Evolutionary conservation across 2,113 vertebrate genomes (phyloP).

Genomic region (Bucco capensis): DNA sequence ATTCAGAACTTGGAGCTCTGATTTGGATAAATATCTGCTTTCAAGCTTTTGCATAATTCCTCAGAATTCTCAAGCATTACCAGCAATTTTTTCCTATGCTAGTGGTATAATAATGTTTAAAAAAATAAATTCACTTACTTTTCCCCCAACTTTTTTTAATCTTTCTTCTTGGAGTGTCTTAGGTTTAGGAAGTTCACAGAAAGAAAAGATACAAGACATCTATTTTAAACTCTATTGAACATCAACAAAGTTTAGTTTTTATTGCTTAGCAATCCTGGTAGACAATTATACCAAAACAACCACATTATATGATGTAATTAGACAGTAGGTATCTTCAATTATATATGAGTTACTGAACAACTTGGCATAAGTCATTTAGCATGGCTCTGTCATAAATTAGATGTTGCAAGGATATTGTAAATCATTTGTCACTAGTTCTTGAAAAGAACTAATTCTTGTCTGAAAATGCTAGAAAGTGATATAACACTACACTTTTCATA

Average conservation of each 20-base stretch:
- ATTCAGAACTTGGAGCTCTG: neutral
- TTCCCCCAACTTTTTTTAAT: neutral
- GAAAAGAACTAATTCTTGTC: neutral
- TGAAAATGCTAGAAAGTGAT: neutral
- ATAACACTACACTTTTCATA: neutral
- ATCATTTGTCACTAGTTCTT: neutral
- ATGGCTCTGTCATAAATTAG: neutral
- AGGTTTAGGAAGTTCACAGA: neutral
- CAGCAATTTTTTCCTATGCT: neutral
- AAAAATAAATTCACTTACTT: neutral
- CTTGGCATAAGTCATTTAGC: neutral
- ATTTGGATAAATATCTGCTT: neutral
- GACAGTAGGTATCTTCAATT: neutral
- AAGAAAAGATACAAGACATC: neutral
- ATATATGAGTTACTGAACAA: neutral
- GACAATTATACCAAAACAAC: neutral
- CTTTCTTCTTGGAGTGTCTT: neutral
- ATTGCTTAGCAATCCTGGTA: neutral
- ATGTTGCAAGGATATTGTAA: neutral
- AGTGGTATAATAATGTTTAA: neutral
- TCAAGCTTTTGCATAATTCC: neutral
- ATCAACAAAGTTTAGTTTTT: neutral
- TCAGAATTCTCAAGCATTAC: neutral
- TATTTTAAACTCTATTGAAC: neutral
- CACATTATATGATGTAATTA: neutral